Evolutionary conservation across 2,888 invertebrate species (phyloP).

Genomic region (Chymomyza procnemis): DNA sequence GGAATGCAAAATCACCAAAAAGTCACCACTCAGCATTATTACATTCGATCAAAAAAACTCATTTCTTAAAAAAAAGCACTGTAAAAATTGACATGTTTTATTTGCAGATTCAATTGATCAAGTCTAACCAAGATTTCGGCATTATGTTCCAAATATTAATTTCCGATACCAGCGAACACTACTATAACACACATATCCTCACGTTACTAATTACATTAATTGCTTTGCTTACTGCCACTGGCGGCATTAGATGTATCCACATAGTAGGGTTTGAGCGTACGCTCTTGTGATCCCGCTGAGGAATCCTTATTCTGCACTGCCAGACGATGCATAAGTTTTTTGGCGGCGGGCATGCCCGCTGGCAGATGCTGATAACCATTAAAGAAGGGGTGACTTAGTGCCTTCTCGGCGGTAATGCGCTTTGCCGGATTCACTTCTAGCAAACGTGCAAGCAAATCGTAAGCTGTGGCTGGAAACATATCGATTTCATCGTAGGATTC

Average conservation of each 20-base stretch:
- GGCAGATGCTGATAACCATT: constrained; percentile 53
- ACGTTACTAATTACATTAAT: too few relatives aligned
- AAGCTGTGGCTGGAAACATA: constrained; percentile 85
- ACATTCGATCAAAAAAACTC: too few relatives aligned
- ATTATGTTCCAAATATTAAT: too few relatives aligned
- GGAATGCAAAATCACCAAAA: too few relatives aligned
- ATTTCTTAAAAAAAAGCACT: too few relatives aligned
- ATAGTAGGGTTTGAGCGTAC: constrained; percentile 39
- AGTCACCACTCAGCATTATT: too few relatives aligned
- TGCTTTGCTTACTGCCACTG: not conserved
- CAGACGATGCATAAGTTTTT: constrained; percentile 11
- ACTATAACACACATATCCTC: too few relatives aligned
- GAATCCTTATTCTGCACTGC: not conserved
- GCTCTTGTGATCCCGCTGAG: constrained; percentile 15
- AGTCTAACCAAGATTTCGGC: too few relatives aligned
- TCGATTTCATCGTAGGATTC: constrained; percentile 71
- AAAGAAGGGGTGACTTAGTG: constrained; percentile 88
- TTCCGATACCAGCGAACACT: too few relatives aligned
- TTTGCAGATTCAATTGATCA: too few relatives aligned
- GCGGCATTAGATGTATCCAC: not conserved
- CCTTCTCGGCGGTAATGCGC: constrained; percentile 86
- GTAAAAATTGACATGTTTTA: too few relatives aligned
- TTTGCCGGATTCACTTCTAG: constrained; percentile 87
- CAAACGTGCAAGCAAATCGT: constrained; percentile 84
- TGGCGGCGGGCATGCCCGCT: constrained; percentile 35